Evolutionary conservation across 1,140 invertebrate genomes (phyloP), one percentile per base, ranked within the genome.

Genomic region (Drosophila tani): DNA sequence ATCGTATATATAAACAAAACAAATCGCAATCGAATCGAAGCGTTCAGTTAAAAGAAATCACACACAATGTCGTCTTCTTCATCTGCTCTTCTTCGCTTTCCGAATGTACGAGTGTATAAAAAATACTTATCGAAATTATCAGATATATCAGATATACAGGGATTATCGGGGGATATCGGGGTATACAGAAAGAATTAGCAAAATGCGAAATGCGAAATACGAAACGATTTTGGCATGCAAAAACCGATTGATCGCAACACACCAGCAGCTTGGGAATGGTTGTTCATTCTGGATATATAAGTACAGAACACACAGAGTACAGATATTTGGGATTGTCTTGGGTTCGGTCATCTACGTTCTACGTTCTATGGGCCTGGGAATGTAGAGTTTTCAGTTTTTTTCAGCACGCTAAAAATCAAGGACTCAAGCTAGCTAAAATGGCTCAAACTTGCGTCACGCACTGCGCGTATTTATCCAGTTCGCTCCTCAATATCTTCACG

Each of bases 391-490:
- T 24, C 21, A 3, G 21, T 24, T 24, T 24, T 24, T 24, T 60
- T 51, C 59, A 79, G 57, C 66, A 51, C 56, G 63, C 47, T 56
- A 77, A 50, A 60, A 60, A 76, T 70, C 41, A 74, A 70, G 58
- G 67, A 87, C 82, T 87, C 71, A 88, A 81, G 84, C 84, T 87
- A 87, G 84, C 84, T 88, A 87, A 83, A 83, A 81, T 50, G 77
- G 63, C 66, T 90, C 94, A 95, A 85, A 95, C 94, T 84, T 94
- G 94, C 67, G 94, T 95, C 81, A 95, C 94, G 87, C 94, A 95
- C 68, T 94, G 94, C 57, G 94, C 93, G 62, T 95, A 93, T 91
- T 95, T 95, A 60, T 95, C 94, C 47, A 95, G 79, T 82, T 95
- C 94, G 35, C 93, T 91, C 67, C 95, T 94, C 45, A 96, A 71